phyloP scores from a whole-genome alignment of 2,888 invertebrate genomes.

The Anodontia alba region DNA sequence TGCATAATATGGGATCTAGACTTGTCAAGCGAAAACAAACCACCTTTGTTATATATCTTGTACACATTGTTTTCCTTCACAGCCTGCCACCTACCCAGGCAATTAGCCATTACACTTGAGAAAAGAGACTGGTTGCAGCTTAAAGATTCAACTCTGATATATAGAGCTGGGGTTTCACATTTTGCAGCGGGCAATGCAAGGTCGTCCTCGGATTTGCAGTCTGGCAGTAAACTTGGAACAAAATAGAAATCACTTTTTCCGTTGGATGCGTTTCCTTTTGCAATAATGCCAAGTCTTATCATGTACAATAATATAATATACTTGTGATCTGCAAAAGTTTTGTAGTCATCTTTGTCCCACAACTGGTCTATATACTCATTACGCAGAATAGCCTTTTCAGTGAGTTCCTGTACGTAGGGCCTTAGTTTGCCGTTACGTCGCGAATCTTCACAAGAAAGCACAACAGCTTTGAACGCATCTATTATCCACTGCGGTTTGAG shows the following conservation, averaged over 20 bases:
- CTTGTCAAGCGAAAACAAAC: not conserved
- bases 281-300: not conserved
- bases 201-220: not conserved
- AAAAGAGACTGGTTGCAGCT: not conserved
- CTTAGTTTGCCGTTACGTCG: not conserved
- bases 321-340: not conserved
- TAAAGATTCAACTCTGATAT: not conserved
- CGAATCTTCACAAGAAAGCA: not conserved
- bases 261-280: not conserved
- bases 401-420: not conserved
- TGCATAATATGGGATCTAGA: not conserved
- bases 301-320: not conserved
- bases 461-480: conserved; percentile 23
- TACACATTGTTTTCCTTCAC: not conserved
- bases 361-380: not conserved
- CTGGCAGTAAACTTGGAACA: conserved; percentile 2
- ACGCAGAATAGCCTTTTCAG: not conserved
- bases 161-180: not conserved
- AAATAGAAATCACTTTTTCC: not conserved
- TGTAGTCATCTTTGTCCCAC: not conserved
- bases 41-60: not conserved
- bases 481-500: conserved; percentile 2
- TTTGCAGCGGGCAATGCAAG: not conserved
- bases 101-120: not conserved
- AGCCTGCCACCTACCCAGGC: not conserved